Evolutionary conservation across 2,113 vertebrate genomes (phyloP).

Genomic region (Stegostoma tigrinum): DNA sequence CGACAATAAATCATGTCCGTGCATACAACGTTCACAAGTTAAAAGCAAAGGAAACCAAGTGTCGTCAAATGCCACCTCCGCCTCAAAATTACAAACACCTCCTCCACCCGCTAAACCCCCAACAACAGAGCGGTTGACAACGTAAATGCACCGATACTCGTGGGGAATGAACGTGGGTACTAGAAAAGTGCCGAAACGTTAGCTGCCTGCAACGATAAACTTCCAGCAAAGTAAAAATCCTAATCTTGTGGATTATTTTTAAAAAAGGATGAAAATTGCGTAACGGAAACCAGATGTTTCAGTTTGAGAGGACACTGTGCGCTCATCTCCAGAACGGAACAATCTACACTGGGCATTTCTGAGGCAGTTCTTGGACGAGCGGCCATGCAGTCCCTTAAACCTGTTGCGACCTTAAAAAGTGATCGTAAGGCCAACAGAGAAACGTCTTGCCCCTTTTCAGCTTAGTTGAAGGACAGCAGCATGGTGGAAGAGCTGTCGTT

Average conservation of each 20-base stretch:
- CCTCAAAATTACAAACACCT: background rate
- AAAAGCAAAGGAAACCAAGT: background rate
- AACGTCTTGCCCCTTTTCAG: background rate
- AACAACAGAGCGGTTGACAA: background rate
- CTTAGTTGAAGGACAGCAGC: background rate
- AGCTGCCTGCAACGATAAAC: background rate
- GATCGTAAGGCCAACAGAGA: too few species aligned
- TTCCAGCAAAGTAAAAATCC: background rate
- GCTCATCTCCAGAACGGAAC: background rate
- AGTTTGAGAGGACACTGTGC: background rate
- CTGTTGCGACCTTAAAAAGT: background rate
- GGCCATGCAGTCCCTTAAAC: background rate
- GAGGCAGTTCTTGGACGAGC: background rate
- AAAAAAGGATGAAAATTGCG: background rate
- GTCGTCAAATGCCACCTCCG: background rate
- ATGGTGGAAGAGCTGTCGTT: background rate
- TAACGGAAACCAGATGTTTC: background rate
- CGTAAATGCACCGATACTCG: background rate
- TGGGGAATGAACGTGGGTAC: background rate
- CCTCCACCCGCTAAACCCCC: too few species aligned
- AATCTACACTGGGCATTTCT: background rate
- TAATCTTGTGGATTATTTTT: background rate
- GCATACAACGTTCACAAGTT: background rate
- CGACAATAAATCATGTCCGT: conserved; percentile 1
- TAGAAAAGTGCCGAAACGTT: background rate